Base-by-base conservation (phyloP, 1,140 invertebrate species). In the Orussus abietinus region DNA sequence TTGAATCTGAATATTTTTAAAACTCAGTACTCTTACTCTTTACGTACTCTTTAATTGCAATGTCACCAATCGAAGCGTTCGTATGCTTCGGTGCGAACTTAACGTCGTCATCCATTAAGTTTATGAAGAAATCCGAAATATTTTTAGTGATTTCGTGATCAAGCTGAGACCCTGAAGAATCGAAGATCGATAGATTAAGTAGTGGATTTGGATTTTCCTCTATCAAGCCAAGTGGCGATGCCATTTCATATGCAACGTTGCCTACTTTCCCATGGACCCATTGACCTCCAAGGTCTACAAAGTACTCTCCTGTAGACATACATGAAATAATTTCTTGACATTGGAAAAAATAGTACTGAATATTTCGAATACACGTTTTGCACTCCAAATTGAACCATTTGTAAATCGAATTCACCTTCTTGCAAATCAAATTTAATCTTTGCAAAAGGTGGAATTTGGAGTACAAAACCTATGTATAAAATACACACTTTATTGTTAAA, bases 251-350 rank as follows among this genome's bases (percentile, higher is more conserved):
- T 1, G 87, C 80, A 7, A 76, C 56, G 68, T 92, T 88, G 12
- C 71, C 76, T 44, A 80, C 69, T 61, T 90, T 80, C 10, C 90
- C 90, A 54, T 93, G 90, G 50, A 90, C 77, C 85, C 85, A 90
- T 55, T 92, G 85, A 13, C 86, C 90, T 4, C 91, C 90, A 10
- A 92, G 46, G 64, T 95, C 91, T 5, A 92, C 67, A n/a, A n/a
- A n/a, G n/a, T n/a, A n/a, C n/a, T n/a, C n/a, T n/a, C n/a, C n/a
- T n/a, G n/a, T n/a, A n/a, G n/a, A n/a, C n/a, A n/a, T n/a, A n/a
- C n/a, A n/a, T n/a, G n/a, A n/a, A n/a, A n/a, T n/a, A n/a, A n/a
- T n/a, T n/a, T n/a, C n/a, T n/a, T n/a, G n/a, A n/a, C n/a, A n/a
- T n/a, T n/a, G n/a, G n/a, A n/a, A n/a, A n/a, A n/a, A n/a, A n/a